Percentiles rank a stretch among this genome's conserved stretches.
These are phyloP conservation scores for Nematostella vectensis DNA, from an alignment of 92 coral and sea anemone genomes.

Conservation along the genomic window DNA sequence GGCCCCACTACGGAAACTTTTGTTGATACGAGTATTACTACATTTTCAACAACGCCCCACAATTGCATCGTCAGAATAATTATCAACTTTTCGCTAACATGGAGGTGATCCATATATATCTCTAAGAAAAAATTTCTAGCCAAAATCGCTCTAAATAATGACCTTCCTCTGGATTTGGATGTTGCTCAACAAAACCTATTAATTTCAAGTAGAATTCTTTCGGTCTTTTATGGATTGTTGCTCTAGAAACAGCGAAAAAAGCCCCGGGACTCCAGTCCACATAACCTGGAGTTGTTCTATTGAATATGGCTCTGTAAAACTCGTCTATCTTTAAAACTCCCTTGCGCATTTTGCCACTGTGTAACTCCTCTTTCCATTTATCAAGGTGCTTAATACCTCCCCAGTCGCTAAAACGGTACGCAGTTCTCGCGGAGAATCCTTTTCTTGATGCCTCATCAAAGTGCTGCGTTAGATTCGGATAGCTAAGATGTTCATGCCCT, in stretches of 20 bases:
- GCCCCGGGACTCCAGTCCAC: constrained; percentile 9
- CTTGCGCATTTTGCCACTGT: constrained; percentile 26
- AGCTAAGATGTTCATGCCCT: not conserved
- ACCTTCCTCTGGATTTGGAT: constrained; percentile 46
- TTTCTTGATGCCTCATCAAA: not conserved
- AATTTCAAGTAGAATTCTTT: constrained; percentile 25
- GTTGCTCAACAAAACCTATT: constrained; percentile 36
- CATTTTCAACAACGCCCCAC: too few species aligned
- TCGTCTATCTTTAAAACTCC: constrained; percentile 23
- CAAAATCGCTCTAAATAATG: constrained; percentile 58
- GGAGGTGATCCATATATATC: too few species aligned
- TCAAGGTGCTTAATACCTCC: constrained; percentile 13
- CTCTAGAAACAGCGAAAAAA: constrained; percentile 37
- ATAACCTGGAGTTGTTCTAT: constrained; percentile 10
- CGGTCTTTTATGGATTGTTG: constrained; percentile 26
- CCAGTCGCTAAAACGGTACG: not conserved
- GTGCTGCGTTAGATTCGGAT: constrained; percentile 1
- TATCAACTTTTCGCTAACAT: too few species aligned
- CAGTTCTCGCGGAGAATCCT: not conserved
- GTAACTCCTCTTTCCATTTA: constrained; percentile 14
- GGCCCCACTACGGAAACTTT: too few species aligned
- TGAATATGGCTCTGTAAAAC: constrained; percentile 20
- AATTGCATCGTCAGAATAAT: too few species aligned
- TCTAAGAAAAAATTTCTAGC: constrained; percentile 26
- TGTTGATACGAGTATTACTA: too few species aligned